A percentile compares a stretch with the other conserved stretches of the same genome.
Conservation (phyloP, 2,113 vertebrate species). For the Tautogolabrus adspersus region DNA sequence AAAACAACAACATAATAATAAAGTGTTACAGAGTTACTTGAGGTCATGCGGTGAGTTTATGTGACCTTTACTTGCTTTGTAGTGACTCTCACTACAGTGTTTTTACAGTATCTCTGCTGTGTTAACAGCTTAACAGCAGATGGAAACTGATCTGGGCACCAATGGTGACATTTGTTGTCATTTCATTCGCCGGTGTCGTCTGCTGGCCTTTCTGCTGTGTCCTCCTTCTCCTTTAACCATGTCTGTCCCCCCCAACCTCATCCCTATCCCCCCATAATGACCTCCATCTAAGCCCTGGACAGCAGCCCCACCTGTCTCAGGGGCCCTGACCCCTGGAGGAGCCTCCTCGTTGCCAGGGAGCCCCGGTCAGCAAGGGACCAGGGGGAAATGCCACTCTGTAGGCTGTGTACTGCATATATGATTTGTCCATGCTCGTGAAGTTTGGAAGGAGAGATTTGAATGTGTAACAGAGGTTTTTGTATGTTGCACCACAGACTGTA, state of each 20-base stretch:
- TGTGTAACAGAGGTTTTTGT: conserved; percentile 16
- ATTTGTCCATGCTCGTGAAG: conserved; percentile 28
- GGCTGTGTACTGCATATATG: conserved; percentile 47
- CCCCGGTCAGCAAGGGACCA: conserved; percentile 44
- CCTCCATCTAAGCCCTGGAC: conserved; percentile 64
- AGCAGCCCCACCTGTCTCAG: conserved; percentile 45
- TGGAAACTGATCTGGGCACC: background rate
- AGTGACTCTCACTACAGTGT: background rate
- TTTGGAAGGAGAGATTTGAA: conserved; percentile 25
- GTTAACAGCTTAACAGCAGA: conserved; percentile 25
- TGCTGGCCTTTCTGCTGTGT: conserved; percentile 59
- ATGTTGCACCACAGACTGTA: background rate
- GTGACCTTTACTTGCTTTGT: conserved; percentile 27
- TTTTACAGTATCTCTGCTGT: conserved; percentile 2
- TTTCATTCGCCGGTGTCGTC: conserved; percentile 55
- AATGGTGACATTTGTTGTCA: conserved; percentile 66
- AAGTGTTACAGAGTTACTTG: conserved; percentile 19
- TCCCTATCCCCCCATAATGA: conserved; percentile 43
- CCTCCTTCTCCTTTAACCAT: conserved; percentile 46
- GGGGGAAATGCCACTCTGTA: conserved; percentile 57
- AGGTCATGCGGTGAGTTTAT: conserved; percentile 10
- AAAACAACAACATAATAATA: conserved; percentile 8
- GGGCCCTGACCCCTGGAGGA: conserved; percentile 62
- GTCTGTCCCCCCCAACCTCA: conserved; percentile 4
- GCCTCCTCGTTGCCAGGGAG: conserved; percentile 64